Base-by-base conservation (phyloP, 2,113 vertebrate genomes). In the Pavo muticus region DNA sequence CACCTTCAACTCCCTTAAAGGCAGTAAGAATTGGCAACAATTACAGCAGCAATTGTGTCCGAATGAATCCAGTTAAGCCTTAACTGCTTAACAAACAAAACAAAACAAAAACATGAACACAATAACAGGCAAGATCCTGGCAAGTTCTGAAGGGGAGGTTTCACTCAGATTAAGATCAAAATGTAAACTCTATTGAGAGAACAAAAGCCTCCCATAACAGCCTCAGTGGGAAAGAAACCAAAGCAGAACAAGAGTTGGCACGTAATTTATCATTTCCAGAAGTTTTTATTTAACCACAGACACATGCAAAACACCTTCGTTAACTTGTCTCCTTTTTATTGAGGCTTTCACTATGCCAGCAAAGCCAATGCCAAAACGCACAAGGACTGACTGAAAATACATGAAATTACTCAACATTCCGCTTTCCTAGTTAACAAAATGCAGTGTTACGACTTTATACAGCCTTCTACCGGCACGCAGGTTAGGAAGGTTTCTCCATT, bases 81-180 rank as follows among this genome's bases (percentile, higher is more conserved):
- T 84, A 93, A 45, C 25, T 61, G 82, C 52, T 89, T 91, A 84
- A 89, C 78, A 94, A 96, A 91, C 56, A 84, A 87, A 88, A 37
- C n/a, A 54, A 91, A 88, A 48, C 60, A 84, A 91, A 85, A 85
- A 67, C 6, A 68, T 23, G 84, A 35, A 45, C 37, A 87, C 88
- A 84, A 75, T 47, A 74, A 74, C 69, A 86, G 81, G 61, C 42
- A 93, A 75, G 45, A 95, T 32, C 35, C 54, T 96, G 83, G 45
- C 81, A 93, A 92, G 71, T 82, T 94, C 35, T 93, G 73, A 94
- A 84, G 90, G 85, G 47, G 27, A 84, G 37, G 57, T 70, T 92
- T 95, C 77, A 92, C 86, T 61, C 73, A 64, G 85, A 96, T 95
- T 95, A 95, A 96, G 97, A 96, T 96, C 69, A 94, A 64, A 95